Conservation (phyloP, 2,113 vertebrate genomes). For the Microcebus murinus region DNA sequence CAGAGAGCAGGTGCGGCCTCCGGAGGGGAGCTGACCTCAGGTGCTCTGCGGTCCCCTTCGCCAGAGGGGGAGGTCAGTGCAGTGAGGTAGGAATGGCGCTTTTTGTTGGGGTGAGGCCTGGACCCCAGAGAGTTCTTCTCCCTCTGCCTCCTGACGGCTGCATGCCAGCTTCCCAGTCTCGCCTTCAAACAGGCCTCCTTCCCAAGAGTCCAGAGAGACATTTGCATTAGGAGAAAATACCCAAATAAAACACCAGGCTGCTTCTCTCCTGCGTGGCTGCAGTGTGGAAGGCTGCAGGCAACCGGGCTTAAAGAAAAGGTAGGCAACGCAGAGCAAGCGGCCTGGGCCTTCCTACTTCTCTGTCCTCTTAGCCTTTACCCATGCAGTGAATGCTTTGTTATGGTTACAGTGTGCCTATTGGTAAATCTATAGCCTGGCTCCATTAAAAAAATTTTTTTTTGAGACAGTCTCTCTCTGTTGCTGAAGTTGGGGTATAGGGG, state of each 20-base stretch:
- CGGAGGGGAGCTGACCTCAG: background rate
- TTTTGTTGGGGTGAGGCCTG: background rate
- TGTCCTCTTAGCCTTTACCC: background rate
- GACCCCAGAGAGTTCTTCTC: background rate
- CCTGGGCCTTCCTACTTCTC: background rate
- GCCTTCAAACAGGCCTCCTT: background rate
- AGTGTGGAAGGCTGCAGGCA: conserved; percentile 10
- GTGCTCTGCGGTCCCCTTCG: background rate
- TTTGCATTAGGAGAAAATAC: conserved; percentile 53
- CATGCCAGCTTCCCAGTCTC: background rate
- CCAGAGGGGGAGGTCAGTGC: background rate
- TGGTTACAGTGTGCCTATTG: background rate
- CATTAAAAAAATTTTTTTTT: background rate
- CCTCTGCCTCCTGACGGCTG: background rate
- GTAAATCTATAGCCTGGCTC: background rate
- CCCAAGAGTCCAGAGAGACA: conserved; percentile 54
- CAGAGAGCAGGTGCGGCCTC: background rate
- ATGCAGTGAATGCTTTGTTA: background rate
- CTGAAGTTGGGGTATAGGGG: no score
- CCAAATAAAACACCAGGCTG: conserved; percentile 39
- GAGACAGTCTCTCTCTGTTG: no score
- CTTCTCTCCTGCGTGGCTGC: background rate
- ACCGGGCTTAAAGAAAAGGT: background rate
- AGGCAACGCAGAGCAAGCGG: background rate
- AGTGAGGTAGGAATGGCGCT: background rate